Conservation (phyloP, 2,113 vertebrate species). For the Ceyx cyanopectus region DNA sequence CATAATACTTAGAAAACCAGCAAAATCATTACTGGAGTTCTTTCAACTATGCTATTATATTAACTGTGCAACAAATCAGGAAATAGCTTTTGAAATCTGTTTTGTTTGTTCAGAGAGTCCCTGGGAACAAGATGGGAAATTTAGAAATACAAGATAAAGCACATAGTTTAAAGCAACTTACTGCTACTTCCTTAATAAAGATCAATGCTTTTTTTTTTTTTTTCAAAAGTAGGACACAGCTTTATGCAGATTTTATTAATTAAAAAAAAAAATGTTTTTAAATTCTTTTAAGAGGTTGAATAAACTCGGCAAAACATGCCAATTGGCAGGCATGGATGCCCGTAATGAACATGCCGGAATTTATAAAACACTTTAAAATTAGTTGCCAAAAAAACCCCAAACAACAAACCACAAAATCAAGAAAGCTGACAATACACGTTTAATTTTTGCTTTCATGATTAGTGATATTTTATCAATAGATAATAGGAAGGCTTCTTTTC, state of each 20-base stretch:
- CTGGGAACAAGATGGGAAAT: neutral
- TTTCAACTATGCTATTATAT: neutral
- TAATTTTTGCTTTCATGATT: neutral
- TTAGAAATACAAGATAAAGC: neutral
- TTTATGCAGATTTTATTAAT: neutral
- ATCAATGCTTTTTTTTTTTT: neutral
- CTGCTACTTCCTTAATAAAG: slow-evolving; percentile 6
- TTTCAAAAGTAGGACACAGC: slow-evolving; percentile 4
- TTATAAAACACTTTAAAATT: slow-evolving; percentile 59
- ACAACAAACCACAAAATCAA: neutral
- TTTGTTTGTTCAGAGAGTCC: neutral
- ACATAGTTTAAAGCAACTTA: neutral
- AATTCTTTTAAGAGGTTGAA: slow-evolving; percentile 43
- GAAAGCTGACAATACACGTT: slow-evolving; percentile 9
- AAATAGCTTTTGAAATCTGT: neutral
- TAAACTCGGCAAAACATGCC: slow-evolving; percentile 51
- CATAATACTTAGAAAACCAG: neutral
- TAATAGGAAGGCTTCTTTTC: neutral
- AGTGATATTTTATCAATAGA: neutral
- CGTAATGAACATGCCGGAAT: neutral
- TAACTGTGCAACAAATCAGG: neutral
- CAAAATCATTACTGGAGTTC: neutral
- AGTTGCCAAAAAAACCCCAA: neutral
- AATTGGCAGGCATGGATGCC: slow-evolving; percentile 50
- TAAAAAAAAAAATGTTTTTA: neutral